Base-by-base conservation (phyloP, 2,797 vertebrate genomes). In the Spondyliosoma cantharus region DNA sequence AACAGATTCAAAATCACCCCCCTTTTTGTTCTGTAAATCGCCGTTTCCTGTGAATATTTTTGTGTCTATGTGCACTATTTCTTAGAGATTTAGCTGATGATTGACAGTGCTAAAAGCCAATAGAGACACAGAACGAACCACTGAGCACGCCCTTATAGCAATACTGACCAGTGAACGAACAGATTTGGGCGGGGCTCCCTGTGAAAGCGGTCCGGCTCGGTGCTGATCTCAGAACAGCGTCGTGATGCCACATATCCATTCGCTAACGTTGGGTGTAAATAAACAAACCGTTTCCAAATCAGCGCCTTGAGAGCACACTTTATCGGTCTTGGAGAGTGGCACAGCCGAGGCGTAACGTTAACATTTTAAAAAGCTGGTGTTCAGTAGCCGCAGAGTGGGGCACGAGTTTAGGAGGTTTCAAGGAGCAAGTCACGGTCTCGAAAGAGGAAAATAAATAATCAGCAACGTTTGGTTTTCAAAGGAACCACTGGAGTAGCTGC, bases 321-420 rank as follows among this genome's bases (percentile, higher is more conserved):
- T 50, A 70, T 79, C 52, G 22, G 73, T 57, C 69, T 76, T 49
- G 60, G 80, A 81, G 86, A 84, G 87, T 83, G 71, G 73, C 67
- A 78, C 75, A 22, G 76, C 80, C 82, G 68, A 90, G 88, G 90
- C 86, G 84, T 84, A 82, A 85, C 84, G 65, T 74, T 84, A 82
- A 85, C 84, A 67, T 74, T 93, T 90, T 90, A 70, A 85, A 92
- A 90, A 87, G 81, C 85, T 78, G 79, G 37, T 56, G 49, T 77
- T 60, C 67, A 27, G 76, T 2, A 24, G 42, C 15, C 6, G 19
- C 54, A 17, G 56, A 60, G 63, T 83, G 76, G 46, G 74, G 69
- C 61, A 82, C 83, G 76, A 68, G 53, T 82, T 65, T 5, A 70
- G 60, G 48, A 74, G 66, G 11, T 17, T 29, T 56, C n/a, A 17